A percentile compares a stretch with the other conserved stretches of the same genome.
phyloP scores from a whole-genome alignment of 2,797 vertebrate species.

The Chloroceryle amazona region DNA sequence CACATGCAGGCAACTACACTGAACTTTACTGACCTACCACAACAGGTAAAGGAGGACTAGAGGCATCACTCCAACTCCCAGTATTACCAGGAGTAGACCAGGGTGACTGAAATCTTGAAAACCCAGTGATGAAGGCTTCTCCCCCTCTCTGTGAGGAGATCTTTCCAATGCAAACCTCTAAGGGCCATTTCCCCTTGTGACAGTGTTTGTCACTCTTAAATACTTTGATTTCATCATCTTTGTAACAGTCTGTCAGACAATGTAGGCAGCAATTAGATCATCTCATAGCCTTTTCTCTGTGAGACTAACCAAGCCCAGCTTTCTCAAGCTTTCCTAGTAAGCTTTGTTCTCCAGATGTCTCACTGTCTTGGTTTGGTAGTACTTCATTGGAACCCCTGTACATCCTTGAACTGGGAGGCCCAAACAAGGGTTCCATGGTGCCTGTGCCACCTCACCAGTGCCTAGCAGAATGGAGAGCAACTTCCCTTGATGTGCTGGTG shows the following conservation, averaged over 20 bases:
- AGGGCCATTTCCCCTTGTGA: background rate
- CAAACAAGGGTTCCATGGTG: background rate
- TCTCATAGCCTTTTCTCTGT: background rate
- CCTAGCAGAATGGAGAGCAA: background rate
- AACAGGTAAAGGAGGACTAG: background rate
- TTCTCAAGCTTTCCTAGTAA: background rate
- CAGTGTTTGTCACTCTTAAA: background rate
- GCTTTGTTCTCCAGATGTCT: background rate
- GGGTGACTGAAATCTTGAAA: background rate
- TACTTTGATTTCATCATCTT: background rate
- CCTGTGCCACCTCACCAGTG: background rate
- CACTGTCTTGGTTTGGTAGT: background rate
- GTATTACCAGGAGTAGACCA: background rate
- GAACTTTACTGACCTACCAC: background rate
- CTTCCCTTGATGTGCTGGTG: background rate
- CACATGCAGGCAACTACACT: accelerated
- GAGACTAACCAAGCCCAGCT: background rate
- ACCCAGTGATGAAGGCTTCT: background rate
- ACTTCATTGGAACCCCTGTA: background rate
- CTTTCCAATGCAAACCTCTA: background rate
- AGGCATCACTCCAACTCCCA: background rate
- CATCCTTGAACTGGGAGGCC: background rate
- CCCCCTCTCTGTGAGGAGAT: accelerated
- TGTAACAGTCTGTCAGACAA: background rate
- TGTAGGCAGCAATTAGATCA: background rate